Evolutionary conservation across 2,113 vertebrate species (phyloP).

Genomic region (Sturnira hondurensis): DNA sequence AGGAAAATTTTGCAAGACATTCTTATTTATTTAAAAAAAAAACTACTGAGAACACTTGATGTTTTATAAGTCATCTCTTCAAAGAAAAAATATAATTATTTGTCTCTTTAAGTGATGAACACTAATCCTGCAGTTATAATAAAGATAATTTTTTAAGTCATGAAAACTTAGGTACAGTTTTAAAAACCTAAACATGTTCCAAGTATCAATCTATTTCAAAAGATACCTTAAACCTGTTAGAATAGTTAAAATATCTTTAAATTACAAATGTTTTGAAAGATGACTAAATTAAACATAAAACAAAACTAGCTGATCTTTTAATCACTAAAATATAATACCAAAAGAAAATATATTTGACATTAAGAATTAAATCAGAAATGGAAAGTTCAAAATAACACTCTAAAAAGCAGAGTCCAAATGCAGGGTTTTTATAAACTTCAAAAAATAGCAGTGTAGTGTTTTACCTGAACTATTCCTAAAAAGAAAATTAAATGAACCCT

Average conservation of each 20-base stretch:
- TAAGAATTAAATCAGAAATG: slow-evolving; percentile 4
- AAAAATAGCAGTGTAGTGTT: not conserved
- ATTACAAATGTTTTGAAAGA: not conserved
- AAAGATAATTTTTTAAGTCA: not conserved
- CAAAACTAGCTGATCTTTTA: not conserved
- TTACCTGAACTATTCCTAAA: not conserved
- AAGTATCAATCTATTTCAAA: not conserved
- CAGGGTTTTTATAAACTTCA: not conserved
- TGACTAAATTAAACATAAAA: not conserved
- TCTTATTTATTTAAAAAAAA: not conserved
- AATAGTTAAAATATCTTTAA: not conserved
- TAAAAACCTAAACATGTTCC: not conserved
- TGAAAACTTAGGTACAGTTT: not conserved
- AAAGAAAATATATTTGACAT: not conserved
- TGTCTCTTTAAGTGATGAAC: not conserved
- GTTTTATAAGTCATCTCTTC: not conserved
- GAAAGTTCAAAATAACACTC: slow-evolving; percentile 15
- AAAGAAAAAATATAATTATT: not conserved
- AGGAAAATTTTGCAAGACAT: not conserved
- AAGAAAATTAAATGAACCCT: not conserved
- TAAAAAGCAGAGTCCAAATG: not conserved
- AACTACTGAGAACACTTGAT: not conserved
- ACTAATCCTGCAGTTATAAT: not conserved
- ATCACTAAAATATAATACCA: not conserved
- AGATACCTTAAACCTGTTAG: not conserved